Evolutionary conservation across 2,113 vertebrate genomes (phyloP).

Genomic region (Thryonomys swinderianus): DNA sequence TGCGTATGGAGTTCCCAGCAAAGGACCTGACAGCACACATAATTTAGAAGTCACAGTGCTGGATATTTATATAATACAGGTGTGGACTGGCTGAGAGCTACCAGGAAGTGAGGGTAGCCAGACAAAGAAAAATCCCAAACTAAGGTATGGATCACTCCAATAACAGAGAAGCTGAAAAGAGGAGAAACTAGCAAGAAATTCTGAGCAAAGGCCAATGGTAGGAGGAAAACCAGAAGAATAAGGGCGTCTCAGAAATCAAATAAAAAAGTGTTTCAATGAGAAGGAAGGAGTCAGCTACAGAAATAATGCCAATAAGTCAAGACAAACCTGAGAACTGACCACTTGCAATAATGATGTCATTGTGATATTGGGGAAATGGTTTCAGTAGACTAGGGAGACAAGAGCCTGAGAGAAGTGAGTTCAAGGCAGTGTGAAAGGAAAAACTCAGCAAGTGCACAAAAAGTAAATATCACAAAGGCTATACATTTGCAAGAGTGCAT

Average conservation of each 20-base stretch:
- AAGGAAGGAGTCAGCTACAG: neutral
- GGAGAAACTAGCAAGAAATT: neutral
- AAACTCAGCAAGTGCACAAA: neutral
- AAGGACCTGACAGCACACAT: neutral
- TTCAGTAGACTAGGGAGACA: neutral
- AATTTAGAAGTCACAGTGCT: neutral
- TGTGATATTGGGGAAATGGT: neutral
- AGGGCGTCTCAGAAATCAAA: neutral
- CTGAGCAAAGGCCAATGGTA: neutral
- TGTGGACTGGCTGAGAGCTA: neutral
- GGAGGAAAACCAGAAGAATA: neutral
- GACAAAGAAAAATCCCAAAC: neutral
- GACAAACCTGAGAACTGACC: neutral
- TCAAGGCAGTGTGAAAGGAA: neutral
- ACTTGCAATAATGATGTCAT: neutral
- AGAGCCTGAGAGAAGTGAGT: slow-evolving; percentile 33
- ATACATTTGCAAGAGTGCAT: neutral
- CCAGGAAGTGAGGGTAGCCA: neutral
- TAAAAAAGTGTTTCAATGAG: neutral
- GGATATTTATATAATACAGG: neutral
- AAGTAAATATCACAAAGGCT: neutral
- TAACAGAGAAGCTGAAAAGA: neutral
- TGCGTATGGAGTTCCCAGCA: neutral
- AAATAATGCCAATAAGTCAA: neutral
- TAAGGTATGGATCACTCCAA: neutral